Percentiles rank a stretch among this genome's conserved stretches.
phyloP scores from a whole-genome alignment of 2,113 vertebrate species.

The Halichoeres trimaculatus region DNA sequence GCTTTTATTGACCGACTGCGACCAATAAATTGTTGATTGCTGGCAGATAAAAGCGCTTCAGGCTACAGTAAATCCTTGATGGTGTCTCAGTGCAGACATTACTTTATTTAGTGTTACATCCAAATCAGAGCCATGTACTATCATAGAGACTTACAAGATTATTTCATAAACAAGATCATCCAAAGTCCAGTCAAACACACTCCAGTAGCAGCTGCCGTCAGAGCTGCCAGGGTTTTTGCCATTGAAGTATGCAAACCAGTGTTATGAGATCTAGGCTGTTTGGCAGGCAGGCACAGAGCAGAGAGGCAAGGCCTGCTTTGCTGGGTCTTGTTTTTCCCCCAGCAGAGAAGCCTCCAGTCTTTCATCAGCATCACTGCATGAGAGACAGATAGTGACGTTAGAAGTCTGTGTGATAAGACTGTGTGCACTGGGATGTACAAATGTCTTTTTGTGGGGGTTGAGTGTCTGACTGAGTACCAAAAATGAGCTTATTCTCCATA shows the following conservation, averaged over 20 bases:
- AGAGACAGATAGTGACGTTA: slow-evolving; percentile 33
- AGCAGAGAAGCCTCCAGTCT: slow-evolving; percentile 55
- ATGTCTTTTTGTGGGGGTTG: neutral
- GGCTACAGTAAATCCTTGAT: slow-evolving; percentile 41
- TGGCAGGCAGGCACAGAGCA: slow-evolving; percentile 49
- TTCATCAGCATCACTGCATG: slow-evolving; percentile 48
- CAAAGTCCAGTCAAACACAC: slow-evolving; percentile 5
- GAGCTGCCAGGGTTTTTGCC: slow-evolving; percentile 46
- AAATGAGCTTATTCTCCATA: neutral
- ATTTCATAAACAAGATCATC: slow-evolving; percentile 3
- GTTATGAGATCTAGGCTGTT: slow-evolving; percentile 60
- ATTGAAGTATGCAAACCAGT: slow-evolving; percentile 53
- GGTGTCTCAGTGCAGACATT: slow-evolving; percentile 25
- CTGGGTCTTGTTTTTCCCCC: slow-evolving; percentile 40
- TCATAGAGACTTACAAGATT: neutral
- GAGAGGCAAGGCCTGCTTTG: slow-evolving; percentile 26
- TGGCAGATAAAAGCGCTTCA: slow-evolving; percentile 53
- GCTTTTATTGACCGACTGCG: slow-evolving; percentile 62
- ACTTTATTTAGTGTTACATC: slow-evolving; percentile 7
- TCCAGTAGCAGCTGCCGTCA: slow-evolving; percentile 5
- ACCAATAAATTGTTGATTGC: slow-evolving; percentile 69
- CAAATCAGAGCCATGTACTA: neutral
- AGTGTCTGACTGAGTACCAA: neutral
- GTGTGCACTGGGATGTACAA: slow-evolving; percentile 12
- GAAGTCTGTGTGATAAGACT: slow-evolving; percentile 38